phyloP scores from a whole-genome alignment of 2,797 vertebrate genomes.

The Borostomias antarcticus region DNA sequence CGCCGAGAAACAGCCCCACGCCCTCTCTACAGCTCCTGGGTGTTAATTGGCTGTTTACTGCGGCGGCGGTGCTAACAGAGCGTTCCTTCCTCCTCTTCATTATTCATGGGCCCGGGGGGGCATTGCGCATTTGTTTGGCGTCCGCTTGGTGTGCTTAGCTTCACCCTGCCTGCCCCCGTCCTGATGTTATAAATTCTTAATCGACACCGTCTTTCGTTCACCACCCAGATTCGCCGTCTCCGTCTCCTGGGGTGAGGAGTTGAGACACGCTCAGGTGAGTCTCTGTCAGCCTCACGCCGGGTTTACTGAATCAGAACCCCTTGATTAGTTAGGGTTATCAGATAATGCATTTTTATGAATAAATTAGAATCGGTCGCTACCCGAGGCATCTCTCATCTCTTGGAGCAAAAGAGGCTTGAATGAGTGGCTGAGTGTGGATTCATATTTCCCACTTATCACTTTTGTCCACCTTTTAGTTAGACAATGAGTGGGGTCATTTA shows the following conservation, averaged over 20 bases:
- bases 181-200: slow-evolving; percentile 64
- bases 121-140: slow-evolving; percentile 51
- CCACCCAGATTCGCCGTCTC: slow-evolving; percentile 35
- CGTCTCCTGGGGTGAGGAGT: slow-evolving; percentile 23
- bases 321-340: slow-evolving; percentile 68
- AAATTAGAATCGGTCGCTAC: slow-evolving; percentile 57
- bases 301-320: slow-evolving; percentile 55
- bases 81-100: slow-evolving; percentile 59
- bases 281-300: slow-evolving; percentile 51
- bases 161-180: slow-evolving; percentile 45
- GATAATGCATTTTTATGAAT: slow-evolving; percentile 68
- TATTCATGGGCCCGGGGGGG: slow-evolving; percentile 59
- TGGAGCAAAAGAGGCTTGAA: slow-evolving; percentile 27
- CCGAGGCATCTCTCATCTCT: slow-evolving; percentile 26
- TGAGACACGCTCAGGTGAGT: slow-evolving; percentile 52
- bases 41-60: slow-evolving; percentile 62
- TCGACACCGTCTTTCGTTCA: slow-evolving; percentile 32
- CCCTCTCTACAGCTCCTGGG: neutral
- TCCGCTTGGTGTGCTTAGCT: slow-evolving; percentile 58
- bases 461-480: no score
- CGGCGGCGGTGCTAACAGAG: slow-evolving; percentile 47
- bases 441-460: neutral
- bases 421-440: neutral
- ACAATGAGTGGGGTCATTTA: neutral
- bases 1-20: neutral